Evolutionary conservation across 2,113 vertebrate species (phyloP), one percentile per base, ranked within the genome.

Genomic region (Epinephelus cyanopodus): DNA sequence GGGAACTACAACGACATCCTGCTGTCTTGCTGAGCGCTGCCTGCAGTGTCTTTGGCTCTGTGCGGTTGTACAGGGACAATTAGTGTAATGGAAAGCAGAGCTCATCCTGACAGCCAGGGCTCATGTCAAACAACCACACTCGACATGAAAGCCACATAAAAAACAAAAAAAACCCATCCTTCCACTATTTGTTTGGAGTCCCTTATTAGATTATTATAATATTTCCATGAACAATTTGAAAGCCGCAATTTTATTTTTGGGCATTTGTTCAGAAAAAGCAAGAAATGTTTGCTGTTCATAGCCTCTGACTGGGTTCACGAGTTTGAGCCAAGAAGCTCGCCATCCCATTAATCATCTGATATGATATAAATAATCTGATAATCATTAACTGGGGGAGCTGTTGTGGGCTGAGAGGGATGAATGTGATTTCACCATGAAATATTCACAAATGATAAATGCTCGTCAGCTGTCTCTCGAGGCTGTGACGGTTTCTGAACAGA

Each of bases 31-130:
- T 54, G 77, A 73, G 73, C n/a, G 48, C 68, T 53, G 73, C 73
- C 56, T 87, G 78, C 74, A 81, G 71, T 19, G 73, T 63, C 58
- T 73, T 69, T 66, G 60, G 65, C 81, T 66, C 39, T 13, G 33
- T 52, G 63, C 52, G 50, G 60, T 68, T 42, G 48, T 58, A 37
- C 33, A 71, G 77, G 17, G 57, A 76, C 50, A 84, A 78, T 89
- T 88, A 85, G 68, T 33, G 76, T 86, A 81, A 89, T 87, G 68
- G 67, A 89, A 86, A 92, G 76, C 82, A 88, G 78, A 73, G 70
- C 69, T 47, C 33, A 23, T 74, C 67, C 72, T 54, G 75, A 82
- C 87, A 65, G 78, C 74, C 45, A 61, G 47, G 53, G 48, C 66
- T 69, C 29, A 3, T 86, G 74, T 87, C 70, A 56, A 60, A 72